phyloP scores from a whole-genome alignment of 2,113 vertebrate genomes.

The Corythoichthys intestinalis region DNA sequence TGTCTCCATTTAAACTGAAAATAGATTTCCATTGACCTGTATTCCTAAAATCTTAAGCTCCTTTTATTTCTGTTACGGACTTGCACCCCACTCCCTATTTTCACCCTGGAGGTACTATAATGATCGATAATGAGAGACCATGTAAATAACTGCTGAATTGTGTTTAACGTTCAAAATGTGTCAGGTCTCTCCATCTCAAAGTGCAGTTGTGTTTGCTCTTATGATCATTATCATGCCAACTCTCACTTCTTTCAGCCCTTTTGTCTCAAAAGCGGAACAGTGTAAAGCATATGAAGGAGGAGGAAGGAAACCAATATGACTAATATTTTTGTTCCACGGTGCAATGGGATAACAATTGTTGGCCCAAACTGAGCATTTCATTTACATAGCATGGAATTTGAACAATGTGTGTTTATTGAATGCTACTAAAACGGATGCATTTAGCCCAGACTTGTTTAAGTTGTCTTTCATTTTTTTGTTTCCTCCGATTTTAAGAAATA shows the following conservation, averaged over 20 bases:
- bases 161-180: background rate
- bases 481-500: background rate
- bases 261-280: conserved; percentile 23
- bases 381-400: conserved; percentile 49
- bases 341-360: conserved; percentile 49
- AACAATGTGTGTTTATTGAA: conserved; percentile 64
- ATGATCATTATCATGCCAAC: conserved; percentile 33
- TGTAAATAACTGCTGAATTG: background rate
- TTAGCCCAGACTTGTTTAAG: conserved; percentile 49
- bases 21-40: too few relatives aligned
- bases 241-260: conserved; percentile 20
- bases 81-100: background rate
- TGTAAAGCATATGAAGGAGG: conserved; percentile 32
- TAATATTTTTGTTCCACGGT: conserved; percentile 53
- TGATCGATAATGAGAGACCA: conserved; percentile 23
- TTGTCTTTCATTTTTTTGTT: background rate
- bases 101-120: background rate
- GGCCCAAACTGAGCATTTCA: conserved; percentile 45
- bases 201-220: background rate
- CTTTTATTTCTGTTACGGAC: background rate
- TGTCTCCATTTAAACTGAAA: too few relatives aligned
- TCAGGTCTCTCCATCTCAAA: conserved; percentile 27
- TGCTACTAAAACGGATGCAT: conserved; percentile 44
- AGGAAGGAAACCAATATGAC: conserved; percentile 55
- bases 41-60: too few relatives aligned